A percentile compares a stretch with the other conserved stretches of the same genome.
These are phyloP conservation scores for Hydrotaea diabolus DNA, from an alignment of 2,888 invertebrate genomes.

Conservation along the genomic window DNA sequence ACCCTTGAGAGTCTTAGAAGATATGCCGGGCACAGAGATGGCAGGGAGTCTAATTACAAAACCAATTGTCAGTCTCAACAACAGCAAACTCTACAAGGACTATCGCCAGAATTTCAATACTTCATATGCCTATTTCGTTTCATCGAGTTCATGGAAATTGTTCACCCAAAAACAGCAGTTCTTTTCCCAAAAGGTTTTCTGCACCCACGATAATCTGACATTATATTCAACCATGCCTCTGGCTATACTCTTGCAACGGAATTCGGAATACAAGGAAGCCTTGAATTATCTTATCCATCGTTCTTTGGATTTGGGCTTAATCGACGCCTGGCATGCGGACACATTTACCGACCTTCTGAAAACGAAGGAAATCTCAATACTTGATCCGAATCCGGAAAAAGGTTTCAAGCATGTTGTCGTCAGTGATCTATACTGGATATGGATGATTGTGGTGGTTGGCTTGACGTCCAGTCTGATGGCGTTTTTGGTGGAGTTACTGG, in stretches of 20 bases:
- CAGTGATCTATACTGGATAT: constrained; percentile 41
- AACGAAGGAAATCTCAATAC: constrained; percentile 15
- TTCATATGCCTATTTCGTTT: constrained; percentile 26
- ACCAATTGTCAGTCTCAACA: background rate
- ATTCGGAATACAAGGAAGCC: constrained; percentile 38
- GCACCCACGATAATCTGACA: background rate
- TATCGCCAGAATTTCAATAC: constrained; percentile 51
- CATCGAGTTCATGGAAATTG: constrained; percentile 41
- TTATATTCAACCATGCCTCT: background rate
- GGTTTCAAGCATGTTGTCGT: background rate
- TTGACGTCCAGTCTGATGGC: background rate
- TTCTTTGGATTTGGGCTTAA: constrained; percentile 26
- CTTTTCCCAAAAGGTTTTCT: constrained; percentile 43
- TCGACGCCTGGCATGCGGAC: constrained; percentile 33
- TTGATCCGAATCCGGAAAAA: background rate
- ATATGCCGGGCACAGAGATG: too few species aligned
- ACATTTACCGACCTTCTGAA: constrained; percentile 42
- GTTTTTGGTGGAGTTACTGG: background rate
- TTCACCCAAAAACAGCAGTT: constrained; percentile 35
- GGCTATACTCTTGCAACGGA: constrained; percentile 23
- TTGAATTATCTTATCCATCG: constrained; percentile 34
- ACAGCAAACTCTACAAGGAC: background rate
- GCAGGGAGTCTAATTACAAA: background rate
- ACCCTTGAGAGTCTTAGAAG: background rate
- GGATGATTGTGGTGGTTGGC: constrained; percentile 16